These are phyloP conservation scores for Paramormyrops kingsleyae DNA, from an alignment of 2,113 vertebrate genomes.

Conservation along the genomic window DNA sequence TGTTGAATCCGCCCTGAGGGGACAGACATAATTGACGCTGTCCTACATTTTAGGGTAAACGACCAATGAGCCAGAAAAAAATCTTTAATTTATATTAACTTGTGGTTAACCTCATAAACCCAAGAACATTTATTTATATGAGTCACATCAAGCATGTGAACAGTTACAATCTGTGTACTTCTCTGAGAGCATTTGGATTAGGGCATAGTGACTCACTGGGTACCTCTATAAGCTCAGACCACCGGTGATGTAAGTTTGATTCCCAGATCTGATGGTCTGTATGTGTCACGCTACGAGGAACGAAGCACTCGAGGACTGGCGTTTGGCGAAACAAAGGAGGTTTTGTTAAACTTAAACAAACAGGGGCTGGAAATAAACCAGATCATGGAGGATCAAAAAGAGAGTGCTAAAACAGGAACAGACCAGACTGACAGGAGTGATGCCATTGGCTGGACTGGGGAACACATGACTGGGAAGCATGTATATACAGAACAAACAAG, in stretches of 20 bases:
- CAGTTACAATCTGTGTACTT: background rate
- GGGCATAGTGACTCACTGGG: background rate
- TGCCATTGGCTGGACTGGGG: too few relatives aligned
- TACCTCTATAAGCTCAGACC: background rate
- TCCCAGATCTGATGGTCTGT: background rate
- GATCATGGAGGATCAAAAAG: too few relatives aligned
- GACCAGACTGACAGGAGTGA: too few relatives aligned
- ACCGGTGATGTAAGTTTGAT: background rate
- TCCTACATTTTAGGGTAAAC: background rate
- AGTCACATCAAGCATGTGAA: background rate
- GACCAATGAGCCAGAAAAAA: background rate
- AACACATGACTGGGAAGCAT: too few relatives aligned
- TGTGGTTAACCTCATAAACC: background rate
- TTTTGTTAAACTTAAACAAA: too few relatives aligned
- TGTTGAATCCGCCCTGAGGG: background rate
- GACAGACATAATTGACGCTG: background rate
- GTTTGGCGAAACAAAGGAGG: too few relatives aligned
- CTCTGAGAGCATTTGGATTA: background rate
- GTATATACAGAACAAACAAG: too few relatives aligned
- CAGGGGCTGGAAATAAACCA: too few relatives aligned
- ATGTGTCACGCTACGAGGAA: background rate
- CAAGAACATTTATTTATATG: background rate
- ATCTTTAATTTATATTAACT: background rate
- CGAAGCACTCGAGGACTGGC: too few relatives aligned
- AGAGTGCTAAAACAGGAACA: too few relatives aligned